phyloP scores from a whole-genome alignment of 2,888 invertebrate species.

The Mimumesa dahlbomi region DNA sequence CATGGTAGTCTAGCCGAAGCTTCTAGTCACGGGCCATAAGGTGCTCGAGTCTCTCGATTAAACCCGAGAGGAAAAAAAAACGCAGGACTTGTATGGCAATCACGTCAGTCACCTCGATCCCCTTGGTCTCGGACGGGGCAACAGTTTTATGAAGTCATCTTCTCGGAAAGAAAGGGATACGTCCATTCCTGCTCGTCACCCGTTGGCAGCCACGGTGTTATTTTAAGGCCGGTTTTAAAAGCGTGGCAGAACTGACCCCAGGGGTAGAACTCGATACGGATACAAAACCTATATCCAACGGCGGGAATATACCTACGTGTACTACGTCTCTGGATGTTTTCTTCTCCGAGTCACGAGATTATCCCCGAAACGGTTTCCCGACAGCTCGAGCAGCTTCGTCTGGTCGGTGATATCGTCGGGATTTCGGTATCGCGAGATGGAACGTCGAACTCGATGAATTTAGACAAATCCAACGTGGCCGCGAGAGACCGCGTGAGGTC shows the following conservation, averaged over 20 bases:
- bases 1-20: not conserved
- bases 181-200: constrained; percentile 64
- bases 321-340: constrained; percentile 55
- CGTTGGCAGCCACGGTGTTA: constrained; percentile 69
- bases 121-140: constrained; percentile 53
- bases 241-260: constrained; percentile 35
- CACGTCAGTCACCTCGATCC: constrained; percentile 66
- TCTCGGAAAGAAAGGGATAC: constrained; percentile 75
- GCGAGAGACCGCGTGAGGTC: constrained; percentile 14
- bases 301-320: too few species aligned
- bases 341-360: constrained; percentile 68
- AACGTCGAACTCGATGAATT: too few species aligned
- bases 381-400: too few species aligned
- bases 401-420: too few species aligned
- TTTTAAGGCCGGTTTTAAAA: constrained; percentile 72
- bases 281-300: too few species aligned
- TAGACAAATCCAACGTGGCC: too few species aligned
- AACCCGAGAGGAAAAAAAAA: constrained; percentile 2
- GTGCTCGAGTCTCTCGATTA: constrained; percentile 52
- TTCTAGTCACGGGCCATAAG: not conserved
- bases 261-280: constrained; percentile 68
- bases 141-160: constrained; percentile 77
- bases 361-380: constrained; percentile 22
- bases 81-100: constrained; percentile 44
- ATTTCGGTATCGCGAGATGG: too few species aligned